Evolutionary conservation across 2,797 vertebrate species (phyloP), one percentile per base, ranked within the genome.

Genomic region (Nannoperca australis): DNA sequence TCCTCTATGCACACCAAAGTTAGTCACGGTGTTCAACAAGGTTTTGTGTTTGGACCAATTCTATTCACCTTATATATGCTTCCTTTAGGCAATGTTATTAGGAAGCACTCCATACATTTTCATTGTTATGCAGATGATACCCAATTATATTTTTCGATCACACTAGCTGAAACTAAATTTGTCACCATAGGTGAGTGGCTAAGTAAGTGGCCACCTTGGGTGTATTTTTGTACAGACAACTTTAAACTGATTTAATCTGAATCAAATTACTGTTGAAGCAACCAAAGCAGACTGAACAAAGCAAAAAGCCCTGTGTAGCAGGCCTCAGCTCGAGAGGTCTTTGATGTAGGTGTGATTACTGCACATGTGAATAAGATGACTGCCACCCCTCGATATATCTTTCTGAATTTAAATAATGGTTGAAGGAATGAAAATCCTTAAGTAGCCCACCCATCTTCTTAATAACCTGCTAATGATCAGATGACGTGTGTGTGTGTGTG

Each of bases 401-500:
- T 11, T 54, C 24, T 1, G 0, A 34, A 24, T 64, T 53, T 74
- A 75, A 78, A 63, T 67, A 76, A 70, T 67, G 32, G 12, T 34
- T 22, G 22, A 74, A 54, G n/a, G 27, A 70, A 61, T 27, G n/a
- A 65, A 24, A 55, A 70, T 54, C 15, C 4, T 4, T 53, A 58
- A 76, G 70, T 58, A 70, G 62, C n/a, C 14, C 22, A 73, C 73
- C 50, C 45, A 81, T 83, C 68, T 76, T 62, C 66, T 77, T 64
- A 82, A 82, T 77, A 44, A 72, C 69, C 58, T n/a, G 50, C 45
- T 63, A 76, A 76, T 63, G 73, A 87, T 69, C 63, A 62, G 34
- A 61, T 78, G 71, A 54, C 50, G 36, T 38, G 36, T 38, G 36
- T 38, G 3, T n/a, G 50, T 63, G 40, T 30, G 55, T 42, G 22